Evolutionary conservation across 2,113 vertebrate genomes (phyloP).

Genomic region (Panthera uncia): DNA sequence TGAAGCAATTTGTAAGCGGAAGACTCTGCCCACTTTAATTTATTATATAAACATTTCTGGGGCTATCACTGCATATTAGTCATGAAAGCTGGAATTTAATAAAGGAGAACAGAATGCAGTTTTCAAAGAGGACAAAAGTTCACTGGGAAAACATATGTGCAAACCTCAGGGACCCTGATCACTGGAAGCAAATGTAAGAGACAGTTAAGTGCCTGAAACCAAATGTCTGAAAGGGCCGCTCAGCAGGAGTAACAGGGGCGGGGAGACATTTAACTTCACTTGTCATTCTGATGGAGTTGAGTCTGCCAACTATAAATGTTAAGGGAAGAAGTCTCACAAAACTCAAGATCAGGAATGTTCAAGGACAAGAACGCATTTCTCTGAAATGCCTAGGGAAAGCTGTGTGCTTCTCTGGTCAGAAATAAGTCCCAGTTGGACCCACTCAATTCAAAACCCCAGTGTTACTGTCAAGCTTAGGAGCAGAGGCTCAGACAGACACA

Average conservation of each 20-base stretch:
- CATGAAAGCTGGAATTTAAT: conserved; percentile 73
- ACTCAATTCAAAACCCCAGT: not conserved
- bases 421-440: not conserved
- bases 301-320: not conserved
- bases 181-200: conserved; percentile 16
- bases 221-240: not conserved
- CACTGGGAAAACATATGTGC: not conserved
- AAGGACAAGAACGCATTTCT: conserved; percentile 20
- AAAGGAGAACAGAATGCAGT: conserved; percentile 63
- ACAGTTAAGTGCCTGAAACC: conserved; percentile 3
- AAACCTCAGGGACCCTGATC: conserved; percentile 43
- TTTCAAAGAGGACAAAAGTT: conserved; percentile 68
- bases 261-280: not conserved
- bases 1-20: conserved; percentile 69
- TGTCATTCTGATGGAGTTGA: conserved; percentile 32
- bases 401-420: not conserved
- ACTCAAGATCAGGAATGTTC: conserved; percentile 35
- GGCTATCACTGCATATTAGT: conserved; percentile 39
- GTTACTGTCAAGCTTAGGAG: not conserved
- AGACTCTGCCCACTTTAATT: conserved; percentile 61
- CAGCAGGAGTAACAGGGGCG: not conserved
- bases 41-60: conserved; percentile 57
- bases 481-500: not conserved
- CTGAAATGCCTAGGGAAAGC: conserved; percentile 18
- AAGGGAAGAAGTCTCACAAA: conserved; percentile 8